Evolutionary conservation across 2,113 vertebrate species (phyloP), one percentile per base, ranked within the genome.

Genomic region (Colius striatus): DNA sequence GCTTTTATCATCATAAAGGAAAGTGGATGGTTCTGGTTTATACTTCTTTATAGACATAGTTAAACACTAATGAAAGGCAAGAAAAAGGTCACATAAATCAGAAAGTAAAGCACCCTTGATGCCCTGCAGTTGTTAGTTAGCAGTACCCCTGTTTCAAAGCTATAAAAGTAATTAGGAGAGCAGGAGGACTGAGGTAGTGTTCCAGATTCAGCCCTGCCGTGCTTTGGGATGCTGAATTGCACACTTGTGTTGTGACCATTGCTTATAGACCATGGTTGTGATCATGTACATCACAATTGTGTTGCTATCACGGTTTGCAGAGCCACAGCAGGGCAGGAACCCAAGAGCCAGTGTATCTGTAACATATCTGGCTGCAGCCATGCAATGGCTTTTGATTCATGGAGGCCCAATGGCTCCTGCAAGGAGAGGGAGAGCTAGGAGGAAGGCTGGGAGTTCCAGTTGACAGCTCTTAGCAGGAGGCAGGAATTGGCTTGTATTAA

Each of bases 191-290:
- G 47, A 88, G 53, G 60, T 73, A 34, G 43, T 45, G 27, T 62
- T 78, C 38, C 30, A 32, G 57, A 18, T 62, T 57, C 54, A 30
- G 47, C 66, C 38, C 43, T 43, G 53, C 48, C 13, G 9, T 12
- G 9, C 29, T 30, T 55, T 18, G 34, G 48, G 57, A 51, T 58
- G 71, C 85, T 50, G 36, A 58, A 66, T 58, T 74, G 30, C 61
- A 77, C 2, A 4, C 51, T 83, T 0, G 0, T 63, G 50, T 73
- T 77, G n/a, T 36, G 47, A 9, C 36, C 48, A 25, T 50, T 77
- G 68, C 68, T 77, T 41, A 12, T 41, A 41, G 38, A 41, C 38
- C 38, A 41, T 41, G 38, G 38, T 41, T 41, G 38, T 41, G 38
- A 41, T 41, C 38, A 41, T 41, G 38, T 41, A 41, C 38, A 41